These are phyloP conservation scores for Notamacropus eugenii DNA, from an alignment of 2,797 vertebrate genomes.

Conservation along the genomic window DNA sequence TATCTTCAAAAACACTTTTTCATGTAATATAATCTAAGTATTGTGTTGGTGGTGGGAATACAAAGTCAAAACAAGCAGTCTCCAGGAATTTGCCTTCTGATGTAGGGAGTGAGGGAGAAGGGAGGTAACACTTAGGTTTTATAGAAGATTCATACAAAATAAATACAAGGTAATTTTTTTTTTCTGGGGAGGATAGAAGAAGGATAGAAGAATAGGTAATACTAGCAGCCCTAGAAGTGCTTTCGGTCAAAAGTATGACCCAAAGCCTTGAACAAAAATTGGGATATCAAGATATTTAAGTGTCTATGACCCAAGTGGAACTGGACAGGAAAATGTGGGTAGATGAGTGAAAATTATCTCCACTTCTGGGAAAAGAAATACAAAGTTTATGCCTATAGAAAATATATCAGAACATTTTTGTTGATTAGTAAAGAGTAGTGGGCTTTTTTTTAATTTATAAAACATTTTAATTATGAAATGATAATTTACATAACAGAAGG, in stretches of 20 bases:
- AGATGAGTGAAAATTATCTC: not conserved
- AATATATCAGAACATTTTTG: not conserved
- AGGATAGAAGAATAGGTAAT: not conserved
- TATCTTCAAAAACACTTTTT: not conserved
- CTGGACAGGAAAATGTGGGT: not conserved
- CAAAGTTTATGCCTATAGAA: not conserved
- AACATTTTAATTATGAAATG: no score
- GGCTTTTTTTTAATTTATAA: no score
- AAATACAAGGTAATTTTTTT: not conserved
- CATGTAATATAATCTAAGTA: not conserved
- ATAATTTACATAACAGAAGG: no score
- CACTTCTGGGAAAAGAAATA: not conserved
- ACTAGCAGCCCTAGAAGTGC: not conserved
- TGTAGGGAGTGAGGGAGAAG: not conserved
- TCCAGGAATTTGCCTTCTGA: not conserved
- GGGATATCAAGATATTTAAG: not conserved
- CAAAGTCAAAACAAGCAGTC: not conserved
- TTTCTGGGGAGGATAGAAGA: not conserved
- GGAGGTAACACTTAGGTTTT: not conserved
- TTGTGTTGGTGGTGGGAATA: not conserved
- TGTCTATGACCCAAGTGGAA: not conserved
- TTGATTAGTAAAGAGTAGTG: not conserved
- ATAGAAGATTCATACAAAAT: not conserved
- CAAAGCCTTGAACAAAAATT: not conserved
- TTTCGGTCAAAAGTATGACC: not conserved